phyloP scores from a whole-genome alignment of 2,888 invertebrate genomes.

The Pycnomerus fuliginosus region DNA sequence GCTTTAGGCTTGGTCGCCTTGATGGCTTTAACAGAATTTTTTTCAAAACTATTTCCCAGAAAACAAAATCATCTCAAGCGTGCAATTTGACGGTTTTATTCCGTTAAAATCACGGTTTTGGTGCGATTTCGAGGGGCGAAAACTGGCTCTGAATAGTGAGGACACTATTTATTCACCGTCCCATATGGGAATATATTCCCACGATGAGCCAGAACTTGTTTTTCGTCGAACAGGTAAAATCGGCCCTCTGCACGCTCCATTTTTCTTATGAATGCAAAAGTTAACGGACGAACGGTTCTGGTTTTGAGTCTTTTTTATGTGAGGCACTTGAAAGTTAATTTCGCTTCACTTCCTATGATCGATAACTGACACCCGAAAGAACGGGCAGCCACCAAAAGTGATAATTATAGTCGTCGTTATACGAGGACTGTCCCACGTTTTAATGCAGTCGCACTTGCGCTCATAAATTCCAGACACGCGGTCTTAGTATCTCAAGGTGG shows the following conservation, averaged over 20 bases:
- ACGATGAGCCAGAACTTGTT: conserved; percentile 47
- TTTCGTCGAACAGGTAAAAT: conserved; percentile 43
- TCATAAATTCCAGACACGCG: no score
- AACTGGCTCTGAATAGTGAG: conserved; percentile 19
- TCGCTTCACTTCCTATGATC: no score
- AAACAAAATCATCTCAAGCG: no score
- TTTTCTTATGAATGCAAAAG: conserved; percentile 32
- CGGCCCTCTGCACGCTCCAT: conserved; percentile 26
- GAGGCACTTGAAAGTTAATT: no score
- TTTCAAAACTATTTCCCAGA: no score
- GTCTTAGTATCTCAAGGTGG: conserved; percentile 10
- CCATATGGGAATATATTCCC: conserved; percentile 40
- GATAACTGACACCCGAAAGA: no score
- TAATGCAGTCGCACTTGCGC: no score
- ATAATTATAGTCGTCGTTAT: no score
- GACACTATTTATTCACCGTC: conserved; percentile 40
- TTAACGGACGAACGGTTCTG: conserved; percentile 22
- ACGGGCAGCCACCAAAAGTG: no score
- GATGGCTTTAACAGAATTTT: conserved; percentile 17
- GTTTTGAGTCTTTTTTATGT: no score
- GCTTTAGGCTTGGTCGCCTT: conserved; percentile 3
- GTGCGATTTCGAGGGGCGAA: conserved; percentile 6
- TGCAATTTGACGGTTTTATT: conserved; percentile 11
- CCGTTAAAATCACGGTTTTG: conserved; percentile 9
- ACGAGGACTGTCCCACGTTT: no score